Percentiles rank a stretch among this genome's conserved stretches.
Conservation (phyloP, 2,888 invertebrate species). For the Melanotus villosus region DNA sequence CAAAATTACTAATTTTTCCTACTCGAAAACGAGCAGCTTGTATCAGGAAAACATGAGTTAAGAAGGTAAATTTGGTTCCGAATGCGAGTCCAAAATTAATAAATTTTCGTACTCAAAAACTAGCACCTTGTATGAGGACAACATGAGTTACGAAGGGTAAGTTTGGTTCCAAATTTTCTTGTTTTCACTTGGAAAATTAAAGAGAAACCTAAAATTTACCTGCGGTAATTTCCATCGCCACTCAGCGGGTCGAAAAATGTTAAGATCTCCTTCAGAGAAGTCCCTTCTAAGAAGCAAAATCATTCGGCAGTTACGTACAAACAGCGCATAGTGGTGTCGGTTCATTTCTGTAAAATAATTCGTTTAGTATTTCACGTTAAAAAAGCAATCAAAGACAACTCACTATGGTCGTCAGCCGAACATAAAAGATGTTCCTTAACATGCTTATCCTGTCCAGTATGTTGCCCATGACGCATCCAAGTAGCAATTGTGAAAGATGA, state of each 20-base stretch:
- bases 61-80: too few species aligned
- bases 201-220: conserved; percentile 72
- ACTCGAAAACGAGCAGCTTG: too few species aligned
- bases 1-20: too few species aligned
- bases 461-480: conserved; percentile 94
- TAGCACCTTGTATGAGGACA: too few species aligned
- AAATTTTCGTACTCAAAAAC: too few species aligned
- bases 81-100: too few species aligned
- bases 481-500: conserved; percentile 92
- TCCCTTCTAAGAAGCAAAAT: conserved; percentile 92
- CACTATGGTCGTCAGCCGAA: conserved; percentile 97
- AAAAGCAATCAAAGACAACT: too few species aligned
- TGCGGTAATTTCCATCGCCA: conserved; percentile 98
- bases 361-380: too few species aligned
- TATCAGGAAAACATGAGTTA: too few species aligned
- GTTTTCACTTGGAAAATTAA: too few species aligned
- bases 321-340: conserved; percentile 97
- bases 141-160: too few species aligned
- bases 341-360: conserved; percentile 87
- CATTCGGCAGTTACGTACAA: conserved; percentile 96
- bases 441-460: conserved; percentile 86
- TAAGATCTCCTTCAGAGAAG: conserved; percentile 92
- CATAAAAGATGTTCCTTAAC: conserved; percentile 97
- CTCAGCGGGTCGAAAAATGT: conserved; percentile 97
- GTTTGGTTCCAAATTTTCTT: too few species aligned